Evolutionary conservation across 2,797 vertebrate genomes (phyloP).

Genomic region (Petrocephalus sullivani): DNA sequence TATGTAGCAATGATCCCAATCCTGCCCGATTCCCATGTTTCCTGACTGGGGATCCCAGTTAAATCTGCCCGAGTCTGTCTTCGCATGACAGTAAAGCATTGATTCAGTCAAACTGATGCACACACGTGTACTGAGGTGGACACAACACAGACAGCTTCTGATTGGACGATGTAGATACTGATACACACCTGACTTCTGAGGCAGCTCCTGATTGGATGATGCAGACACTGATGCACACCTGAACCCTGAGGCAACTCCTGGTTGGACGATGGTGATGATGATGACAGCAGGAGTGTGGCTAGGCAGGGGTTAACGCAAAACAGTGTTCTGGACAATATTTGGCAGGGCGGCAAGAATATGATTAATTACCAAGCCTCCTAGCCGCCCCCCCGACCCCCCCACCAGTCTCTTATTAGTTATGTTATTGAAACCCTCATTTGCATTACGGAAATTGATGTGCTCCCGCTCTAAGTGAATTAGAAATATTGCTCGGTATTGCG

Average conservation of each 20-base stretch:
- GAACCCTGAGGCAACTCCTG: neutral
- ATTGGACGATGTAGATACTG: too few relatives aligned
- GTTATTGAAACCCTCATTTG: constrained; percentile 49
- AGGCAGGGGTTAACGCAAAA: constrained; percentile 10
- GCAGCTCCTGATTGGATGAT: neutral
- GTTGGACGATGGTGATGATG: neutral
- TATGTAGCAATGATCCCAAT: neutral
- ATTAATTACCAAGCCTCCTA: constrained; percentile 43
- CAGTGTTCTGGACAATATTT: neutral
- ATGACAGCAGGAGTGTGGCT: neutral
- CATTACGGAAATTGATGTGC: constrained; percentile 41
- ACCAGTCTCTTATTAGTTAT: constrained; percentile 39
- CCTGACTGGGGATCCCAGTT: neutral
- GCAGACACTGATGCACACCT: neutral
- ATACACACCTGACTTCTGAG: neutral
- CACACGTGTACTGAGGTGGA: neutral
- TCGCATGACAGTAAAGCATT: neutral
- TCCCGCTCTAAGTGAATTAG: constrained; percentile 45
- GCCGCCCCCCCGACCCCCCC: constrained; percentile 18
- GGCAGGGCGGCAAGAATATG: constrained; percentile 21
- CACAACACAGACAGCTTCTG: neutral
- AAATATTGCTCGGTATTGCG: constrained; percentile 25
- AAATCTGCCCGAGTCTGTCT: neutral
- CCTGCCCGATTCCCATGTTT: neutral
- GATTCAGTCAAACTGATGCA: neutral